Base-by-base conservation (phyloP, 2,113 vertebrate genomes). In the Gambusia affinis region DNA sequence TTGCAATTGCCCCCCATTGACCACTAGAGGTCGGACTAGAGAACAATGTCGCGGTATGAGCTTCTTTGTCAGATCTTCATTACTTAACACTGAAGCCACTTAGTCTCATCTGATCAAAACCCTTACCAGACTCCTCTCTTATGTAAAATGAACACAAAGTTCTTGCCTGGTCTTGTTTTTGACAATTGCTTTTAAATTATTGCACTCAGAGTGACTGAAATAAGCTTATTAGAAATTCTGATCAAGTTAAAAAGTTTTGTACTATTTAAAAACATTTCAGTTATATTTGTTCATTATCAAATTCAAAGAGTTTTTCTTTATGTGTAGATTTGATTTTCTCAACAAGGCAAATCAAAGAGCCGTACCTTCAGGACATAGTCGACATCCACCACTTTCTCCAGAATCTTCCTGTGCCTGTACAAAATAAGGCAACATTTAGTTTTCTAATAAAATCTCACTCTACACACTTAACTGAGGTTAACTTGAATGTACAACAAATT, bases 311-410 rank as follows among this genome's bases (percentile, higher is more conserved):
- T 42, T 22, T 42, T 42, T 42, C 47, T 22, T 22, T 19, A 54
- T 22, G 17, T 24, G 17, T 27, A 1, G 47, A 54, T 54, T 54
- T 8, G 35, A 8, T 54, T 54, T n/a, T 24, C 22, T 24, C 22
- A 22, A 57, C 51, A n/a, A 57, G 24, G 51, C 24, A 57, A 57
- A 57, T 47, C 5, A 47, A 57, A n/a, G 29, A 39, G 12, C 2
- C 14, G 44, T 47, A 97, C 96, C 95, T 96, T 90, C 71, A 96
- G 62, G 12, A 96, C 91, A 10, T 92, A 79, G 42, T 96, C 94
- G 64, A 96, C 80, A 35, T 97, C 94, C 54, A 95, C 87, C 44
- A 91, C 92, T 31, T 93, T 93, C 70, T 94, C 94, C 54, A 96
- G 91, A 63, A 94, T 80, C 42, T 88, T 94, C 75, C 95, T 93